A percentile compares a stretch with the other conserved stretches of the same genome.
phyloP scores from a whole-genome alignment of 2,113 vertebrate genomes.

The Callorhinus ursinus region DNA sequence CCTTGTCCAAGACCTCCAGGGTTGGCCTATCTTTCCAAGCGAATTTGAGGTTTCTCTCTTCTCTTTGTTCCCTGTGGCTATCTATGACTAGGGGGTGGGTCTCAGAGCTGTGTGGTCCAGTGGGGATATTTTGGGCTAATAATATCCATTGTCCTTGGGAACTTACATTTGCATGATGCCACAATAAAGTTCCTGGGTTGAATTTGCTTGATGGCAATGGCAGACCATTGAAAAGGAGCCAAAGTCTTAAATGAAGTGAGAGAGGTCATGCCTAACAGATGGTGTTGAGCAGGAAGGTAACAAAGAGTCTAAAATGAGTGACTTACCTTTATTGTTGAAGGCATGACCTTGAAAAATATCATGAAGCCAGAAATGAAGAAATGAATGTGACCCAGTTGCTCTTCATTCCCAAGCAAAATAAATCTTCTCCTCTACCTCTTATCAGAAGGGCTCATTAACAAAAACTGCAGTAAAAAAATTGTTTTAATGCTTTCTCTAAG shows the following conservation, averaged over 20 bases:
- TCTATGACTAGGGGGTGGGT: neutral
- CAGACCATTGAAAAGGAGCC: neutral
- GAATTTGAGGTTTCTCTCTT: conserved; percentile 24
- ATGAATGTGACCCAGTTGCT: neutral
- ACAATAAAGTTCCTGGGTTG: conserved; percentile 19
- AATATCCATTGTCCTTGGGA: conserved; percentile 50
- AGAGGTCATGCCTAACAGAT: neutral
- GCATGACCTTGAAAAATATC: neutral
- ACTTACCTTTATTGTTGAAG: neutral
- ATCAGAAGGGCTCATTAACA: neutral
- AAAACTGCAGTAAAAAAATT: neutral
- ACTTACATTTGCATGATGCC: neutral
- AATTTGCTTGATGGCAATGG: neutral
- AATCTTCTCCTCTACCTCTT: neutral
- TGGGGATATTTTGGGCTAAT: neutral
- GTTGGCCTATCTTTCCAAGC: neutral
- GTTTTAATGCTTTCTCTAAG: neutral
- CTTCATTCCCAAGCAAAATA: conserved; percentile 8
- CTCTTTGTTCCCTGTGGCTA: conserved; percentile 1
- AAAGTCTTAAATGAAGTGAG: neutral
- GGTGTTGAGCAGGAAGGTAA: neutral
- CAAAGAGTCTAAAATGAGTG: neutral
- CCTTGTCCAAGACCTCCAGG: neutral
- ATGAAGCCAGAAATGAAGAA: neutral
- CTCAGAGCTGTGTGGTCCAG: conserved; percentile 53